Percentiles rank a stretch among this genome's conserved stretches.
Conservation (phyloP, 2,797 vertebrate species). For the Hirundo rustica region DNA sequence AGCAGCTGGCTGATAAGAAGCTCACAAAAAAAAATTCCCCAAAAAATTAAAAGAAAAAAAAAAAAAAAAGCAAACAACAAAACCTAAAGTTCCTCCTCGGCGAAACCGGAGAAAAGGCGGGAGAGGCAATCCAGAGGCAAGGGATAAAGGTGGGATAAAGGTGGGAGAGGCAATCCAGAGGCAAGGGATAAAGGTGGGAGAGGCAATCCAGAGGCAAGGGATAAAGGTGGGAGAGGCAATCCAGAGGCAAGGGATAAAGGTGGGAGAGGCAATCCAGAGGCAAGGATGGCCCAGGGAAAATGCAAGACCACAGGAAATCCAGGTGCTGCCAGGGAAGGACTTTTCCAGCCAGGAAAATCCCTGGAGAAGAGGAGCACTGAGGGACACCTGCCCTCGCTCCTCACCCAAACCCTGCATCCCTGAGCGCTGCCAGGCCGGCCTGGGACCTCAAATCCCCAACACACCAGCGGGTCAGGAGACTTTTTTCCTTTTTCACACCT, state of each 20-base stretch:
- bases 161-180: too few relatives aligned
- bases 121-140: too few relatives aligned
- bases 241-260: too few relatives aligned
- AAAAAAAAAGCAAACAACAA: too few relatives aligned
- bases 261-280: background rate
- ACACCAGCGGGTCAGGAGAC: background rate
- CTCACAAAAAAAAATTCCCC: background rate
- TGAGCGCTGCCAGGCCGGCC: background rate
- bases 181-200: too few relatives aligned
- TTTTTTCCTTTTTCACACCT: background rate
- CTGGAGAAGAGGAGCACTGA: background rate
- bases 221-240: background rate
- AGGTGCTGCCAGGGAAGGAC: background rate
- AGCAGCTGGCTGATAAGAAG: background rate
- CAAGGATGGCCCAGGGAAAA: background rate
- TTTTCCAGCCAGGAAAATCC: background rate
- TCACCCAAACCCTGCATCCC: rapidly evolving
- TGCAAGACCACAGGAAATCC: background rate
- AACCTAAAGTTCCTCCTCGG: background rate
- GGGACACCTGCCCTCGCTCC: background rate
- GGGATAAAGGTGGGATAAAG: too few relatives aligned
- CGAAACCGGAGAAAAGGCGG: background rate
- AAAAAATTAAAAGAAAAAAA: too few relatives aligned
- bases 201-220: too few relatives aligned
- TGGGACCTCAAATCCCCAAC: background rate